Conservation (phyloP, 2,888 invertebrate genomes). For the Tenodera sinensis region DNA sequence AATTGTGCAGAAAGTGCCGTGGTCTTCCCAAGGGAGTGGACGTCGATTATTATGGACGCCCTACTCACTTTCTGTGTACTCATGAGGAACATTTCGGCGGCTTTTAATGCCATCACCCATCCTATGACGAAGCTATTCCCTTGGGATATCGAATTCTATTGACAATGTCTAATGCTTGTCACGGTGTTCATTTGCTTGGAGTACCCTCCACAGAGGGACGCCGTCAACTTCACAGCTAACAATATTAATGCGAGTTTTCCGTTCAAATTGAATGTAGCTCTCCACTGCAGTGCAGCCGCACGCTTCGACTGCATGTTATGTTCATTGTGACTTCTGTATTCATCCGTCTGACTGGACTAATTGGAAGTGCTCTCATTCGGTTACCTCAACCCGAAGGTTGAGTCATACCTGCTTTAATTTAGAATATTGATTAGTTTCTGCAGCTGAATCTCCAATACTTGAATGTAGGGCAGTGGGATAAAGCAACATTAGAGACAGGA, state of each 20-base stretch:
- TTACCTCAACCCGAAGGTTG: background rate
- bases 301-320: background rate
- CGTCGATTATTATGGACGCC: background rate
- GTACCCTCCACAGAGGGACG: background rate
- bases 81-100: background rate
- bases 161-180: background rate
- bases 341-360: background rate
- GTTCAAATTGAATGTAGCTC: background rate
- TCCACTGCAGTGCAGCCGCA: background rate
- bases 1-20: background rate
- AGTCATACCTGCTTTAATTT: too few species aligned
- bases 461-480: too few species aligned
- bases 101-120: background rate
- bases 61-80: background rate
- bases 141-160: background rate
- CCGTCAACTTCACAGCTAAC: background rate
- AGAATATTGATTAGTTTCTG: too few species aligned
- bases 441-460: too few species aligned
- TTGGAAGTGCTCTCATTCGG: background rate
- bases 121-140: background rate
- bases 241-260: background rate
- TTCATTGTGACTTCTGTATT: background rate
- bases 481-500: too few species aligned
- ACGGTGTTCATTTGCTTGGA: background rate
- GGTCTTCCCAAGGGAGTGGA: background rate